Base-by-base conservation (phyloP, 2,797 vertebrate genomes). In the Clarias pachynema region DNA sequence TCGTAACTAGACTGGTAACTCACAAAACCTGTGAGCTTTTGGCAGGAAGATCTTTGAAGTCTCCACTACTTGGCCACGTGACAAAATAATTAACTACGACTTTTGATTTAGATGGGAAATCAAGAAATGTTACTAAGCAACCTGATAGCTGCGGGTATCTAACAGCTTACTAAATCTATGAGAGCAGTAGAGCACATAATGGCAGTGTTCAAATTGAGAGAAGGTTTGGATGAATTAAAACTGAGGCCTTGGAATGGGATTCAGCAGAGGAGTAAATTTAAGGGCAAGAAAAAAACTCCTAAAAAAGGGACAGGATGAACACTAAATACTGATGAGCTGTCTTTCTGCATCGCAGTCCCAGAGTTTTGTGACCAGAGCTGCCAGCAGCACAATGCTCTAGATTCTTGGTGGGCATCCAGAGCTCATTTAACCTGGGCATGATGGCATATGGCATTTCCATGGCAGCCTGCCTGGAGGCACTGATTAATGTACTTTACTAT, bases 21-120 rank as follows among this genome's bases (percentile, higher is more conserved):
- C 70, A 81, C 24, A 81, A 34, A 85, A 57, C 29, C 12, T 80
- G 56, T 72, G n/a, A 34, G 56, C 26, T 72, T 14, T 62, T 49
- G 26, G 22, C 78, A 70, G 65, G 20, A 12, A 75, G 16, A 86
- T 31, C 57, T 53, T 59, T 82, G 31, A 66, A 72, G 59, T 69
- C 62, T 57, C 62, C 53, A 57, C 40, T 15, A 26, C 59, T 77
- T 68, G 29, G 49, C 73, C 34, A 18, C 15, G 57, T 37, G 82
- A 84, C 66, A 69, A 26, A 57, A 22, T 75, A 34, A 86, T 79
- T 72, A 82, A 78, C 53, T 62, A n/a, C 15, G 59, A 79, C 86
- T 82, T 65, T 57, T 81, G 59, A 85, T 85, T 85, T 85, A 84
- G 78, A 40, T 82, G 70, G 77, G 57, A 89, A 87, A 86, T 84